Evolutionary conservation across 2,113 vertebrate species (phyloP), one percentile per base, ranked within the genome.

Genomic region (Cavia porcellus): DNA sequence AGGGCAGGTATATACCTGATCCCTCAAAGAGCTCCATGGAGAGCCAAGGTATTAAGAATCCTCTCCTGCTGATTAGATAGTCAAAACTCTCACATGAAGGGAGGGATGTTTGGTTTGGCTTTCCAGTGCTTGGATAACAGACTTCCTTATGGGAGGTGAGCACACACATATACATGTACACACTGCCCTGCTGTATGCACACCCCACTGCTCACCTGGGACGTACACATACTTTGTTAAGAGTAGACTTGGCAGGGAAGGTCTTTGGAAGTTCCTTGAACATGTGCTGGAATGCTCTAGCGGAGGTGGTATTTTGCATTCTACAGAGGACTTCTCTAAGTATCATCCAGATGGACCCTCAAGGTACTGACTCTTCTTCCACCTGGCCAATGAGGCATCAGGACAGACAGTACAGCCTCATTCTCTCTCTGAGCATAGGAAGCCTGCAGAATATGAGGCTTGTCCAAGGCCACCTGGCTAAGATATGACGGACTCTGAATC

Each of bases 151-250:
- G 32, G 61, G 50, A 77, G 57, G 8, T 32, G 32, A 79, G 22
- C 38, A 45, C 0, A 4, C 3, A 15, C 11, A 4, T 0, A 3
- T 28, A 11, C 35, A 14, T 0, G 2, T 42, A 30, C 14, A 35
- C 13, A 86, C n/a, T n/a, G 79, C 50, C 61, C 1, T n/a, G 20
- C 38, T 45, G 0, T 7, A 6, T 7, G 10, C 32, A 89, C 5
- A 1, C 4, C 25, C n/a, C 2, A 47, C 47, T 38, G 11, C 42
- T 45, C 13, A 15, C 5, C 0, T 22, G 68, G 47, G 50, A 80
- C 57, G 35, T 19, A 35, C 9, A 7, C 45, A 77, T 24, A 22
- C 45, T 30, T 55, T 17, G 9, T 6, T 22, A 19, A 42, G 20
- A 11, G n/a, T 11, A 11, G 35, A 25, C n/a, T 59, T 25, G 59